Evolutionary conservation across 2,113 vertebrate genomes (phyloP), one percentile per base, ranked within the genome.

Genomic region (Eptesicus fuscus): DNA sequence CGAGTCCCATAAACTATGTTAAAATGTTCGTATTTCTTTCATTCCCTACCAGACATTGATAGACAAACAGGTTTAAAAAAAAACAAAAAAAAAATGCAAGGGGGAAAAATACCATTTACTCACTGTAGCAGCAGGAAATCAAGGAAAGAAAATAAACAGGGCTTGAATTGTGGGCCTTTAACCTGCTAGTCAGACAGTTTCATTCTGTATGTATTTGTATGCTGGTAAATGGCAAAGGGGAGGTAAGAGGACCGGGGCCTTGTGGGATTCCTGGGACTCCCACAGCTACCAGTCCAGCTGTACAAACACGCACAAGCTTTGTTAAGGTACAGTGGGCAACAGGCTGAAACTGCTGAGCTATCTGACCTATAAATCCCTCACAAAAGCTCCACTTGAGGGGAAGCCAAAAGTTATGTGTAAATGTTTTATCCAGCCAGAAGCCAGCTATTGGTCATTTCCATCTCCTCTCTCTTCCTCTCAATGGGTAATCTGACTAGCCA

Each of bases 221-320:
- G 98, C 97, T 98, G 98, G 98, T 98, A 98, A 98, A 98, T 97
- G 98, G 98, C 97, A 97, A 98, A 98, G 98, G 98, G 98, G 98
- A 98, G 98, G 98, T 96, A 98, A 96, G 98, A 97, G 97, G 98
- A 98, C 98, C 88, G 96, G 97, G 98, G 97, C 98, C 98, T 98
- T 98, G 98, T 98, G 98, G 98, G 98, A 98, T 98, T 97, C 98
- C 92, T 96, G 94, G 98, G 98, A 99, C 98, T 99, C 99, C 99
- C 99, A 99, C 98, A 98, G 98, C 98, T 98, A 98, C 91, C 90
- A 98, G 98, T 96, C 98, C 99, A 99, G 99, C 99, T 99, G 99
- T 99, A 98, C 99, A 99, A 99, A 99, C 99, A 99, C 82, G 98
- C 86, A n/a, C 97, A 97, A 97, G 98, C 98, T 99, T 99, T 99